These are phyloP conservation scores for Elgonia sp. DNA, from an alignment of 2,888 invertebrate species.

Conservation along the genomic window DNA sequence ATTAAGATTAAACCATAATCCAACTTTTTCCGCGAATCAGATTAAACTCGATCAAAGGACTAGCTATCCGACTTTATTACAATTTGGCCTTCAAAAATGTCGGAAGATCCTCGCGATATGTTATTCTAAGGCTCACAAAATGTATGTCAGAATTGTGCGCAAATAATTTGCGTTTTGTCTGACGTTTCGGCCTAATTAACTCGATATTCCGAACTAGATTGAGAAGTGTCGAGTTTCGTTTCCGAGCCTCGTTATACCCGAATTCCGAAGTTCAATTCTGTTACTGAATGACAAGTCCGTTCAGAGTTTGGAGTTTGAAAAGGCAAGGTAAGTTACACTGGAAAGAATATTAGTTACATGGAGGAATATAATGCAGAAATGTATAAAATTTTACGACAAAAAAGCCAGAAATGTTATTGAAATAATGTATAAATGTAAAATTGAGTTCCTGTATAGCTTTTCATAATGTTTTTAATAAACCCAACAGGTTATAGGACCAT, in stretches of 20 bases:
- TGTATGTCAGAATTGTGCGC: neutral
- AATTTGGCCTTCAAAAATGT: neutral
- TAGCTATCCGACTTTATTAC: conserved; percentile 1
- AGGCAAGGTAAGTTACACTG: neutral
- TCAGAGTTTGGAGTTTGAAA: neutral
- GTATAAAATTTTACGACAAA: too few species aligned
- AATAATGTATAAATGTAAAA: too few species aligned
- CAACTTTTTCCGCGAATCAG: conserved; percentile 29
- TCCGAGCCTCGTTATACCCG: conserved; percentile 26
- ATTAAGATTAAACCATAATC: conserved; percentile 50
- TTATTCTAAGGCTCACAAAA: conserved; percentile 1
- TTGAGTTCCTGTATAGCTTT: too few species aligned
- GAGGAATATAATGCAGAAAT: too few species aligned
- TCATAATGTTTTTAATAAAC: too few species aligned
- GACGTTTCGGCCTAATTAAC: conserved; percentile 25
- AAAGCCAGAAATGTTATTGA: too few species aligned
- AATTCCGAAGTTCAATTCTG: conserved; percentile 25
- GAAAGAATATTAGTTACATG: neutral
- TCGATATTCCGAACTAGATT: conserved; percentile 21
- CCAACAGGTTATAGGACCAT: too few species aligned
- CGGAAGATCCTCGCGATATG: neutral
- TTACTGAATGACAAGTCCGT: neutral
- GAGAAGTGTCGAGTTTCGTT: conserved; percentile 30
- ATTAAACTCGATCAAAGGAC: conserved; percentile 37
- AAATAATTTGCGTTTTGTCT: neutral